Base-by-base conservation (phyloP, 92 coral and sea anemone genomes). In the Diadumene lineata region DNA sequence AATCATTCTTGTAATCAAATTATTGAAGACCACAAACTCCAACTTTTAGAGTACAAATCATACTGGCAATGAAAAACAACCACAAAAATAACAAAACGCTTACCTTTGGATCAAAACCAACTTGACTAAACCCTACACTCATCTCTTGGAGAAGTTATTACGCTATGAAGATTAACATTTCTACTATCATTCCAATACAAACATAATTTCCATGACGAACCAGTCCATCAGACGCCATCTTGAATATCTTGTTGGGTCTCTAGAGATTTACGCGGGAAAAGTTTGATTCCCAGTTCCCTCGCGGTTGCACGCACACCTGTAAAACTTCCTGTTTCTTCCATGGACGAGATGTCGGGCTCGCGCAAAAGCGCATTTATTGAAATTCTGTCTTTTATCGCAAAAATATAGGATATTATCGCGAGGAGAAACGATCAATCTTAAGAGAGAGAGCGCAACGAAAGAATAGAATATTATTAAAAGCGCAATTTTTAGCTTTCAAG, bases 21-120 rank as follows among this genome's bases (percentile, higher is more conserved):
- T 23, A 58, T 16, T 2, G 29, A 58, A 19, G 15, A 19, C 19
- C 17, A 22, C 51, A 43, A 64, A 8, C 68, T 25, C 18, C 16
- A 65, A 33, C 50, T 65, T 18, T 65, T 25, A 18, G 26, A 9
- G 1, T 21, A 6, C 43, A 2, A 19, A 28, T 6, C 1, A 50
- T 8, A 1, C 2, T 13, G n/a, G 10, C 32, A 22, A 58, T 22
- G 17, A 16, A 58, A 43, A 11, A 73, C 34, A 62, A 7, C 53
- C 65, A 25, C 21, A 1, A 48, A 77, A 66, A 24, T 21, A 17
- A 19, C 70, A 1, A 3, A 21, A 3, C 19, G 11, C 89, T 30
- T 60, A 96, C 99, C 97, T 92, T 93, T 51, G 97, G 96, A 63
- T 96, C 97, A 76, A 96, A 92, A 76, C 92, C 93, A 68, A 96